Evolutionary conservation across 2,797 vertebrate genomes (phyloP).

Genomic region (Pipistrellus kuhlii): DNA sequence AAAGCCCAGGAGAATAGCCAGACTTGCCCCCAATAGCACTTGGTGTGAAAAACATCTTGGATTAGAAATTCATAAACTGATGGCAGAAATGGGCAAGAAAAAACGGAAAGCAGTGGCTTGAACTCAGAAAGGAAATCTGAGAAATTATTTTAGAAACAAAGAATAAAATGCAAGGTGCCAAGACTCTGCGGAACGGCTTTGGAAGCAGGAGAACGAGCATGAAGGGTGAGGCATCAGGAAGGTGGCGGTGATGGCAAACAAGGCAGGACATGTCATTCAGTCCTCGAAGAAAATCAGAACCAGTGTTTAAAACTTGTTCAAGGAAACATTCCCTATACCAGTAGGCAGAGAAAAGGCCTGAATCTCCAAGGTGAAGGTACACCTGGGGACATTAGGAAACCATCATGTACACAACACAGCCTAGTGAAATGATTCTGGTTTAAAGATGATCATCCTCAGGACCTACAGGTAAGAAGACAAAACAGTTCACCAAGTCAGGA

Average conservation of each 20-base stretch:
- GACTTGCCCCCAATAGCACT: fast-evolving
- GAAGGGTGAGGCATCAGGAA: neutral
- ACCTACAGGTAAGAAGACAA: neutral
- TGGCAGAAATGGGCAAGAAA: neutral
- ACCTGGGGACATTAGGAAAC: too few species aligned
- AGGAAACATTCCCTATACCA: neutral
- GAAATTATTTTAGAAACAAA: neutral
- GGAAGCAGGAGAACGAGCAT: neutral
- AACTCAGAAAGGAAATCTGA: neutral
- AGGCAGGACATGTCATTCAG: neutral
- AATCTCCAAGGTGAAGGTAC: neutral
- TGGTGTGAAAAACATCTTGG: neutral
- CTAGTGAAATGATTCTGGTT: neutral
- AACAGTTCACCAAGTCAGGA: neutral
- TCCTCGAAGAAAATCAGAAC: too few species aligned
- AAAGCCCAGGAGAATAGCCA: neutral
- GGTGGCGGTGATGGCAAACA: neutral
- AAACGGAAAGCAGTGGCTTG: neutral
- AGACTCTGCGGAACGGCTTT: fast-evolving
- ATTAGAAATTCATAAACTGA: neutral
- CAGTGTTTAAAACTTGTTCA: neutral
- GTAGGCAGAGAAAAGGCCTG: neutral
- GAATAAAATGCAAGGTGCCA: too few species aligned
- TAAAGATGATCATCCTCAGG: neutral
- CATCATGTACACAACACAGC: neutral